Evolutionary conservation across 2,888 invertebrate genomes (phyloP), one percentile per base, ranked within the genome.

Genomic region (Pristionchus japonicus): DNA sequence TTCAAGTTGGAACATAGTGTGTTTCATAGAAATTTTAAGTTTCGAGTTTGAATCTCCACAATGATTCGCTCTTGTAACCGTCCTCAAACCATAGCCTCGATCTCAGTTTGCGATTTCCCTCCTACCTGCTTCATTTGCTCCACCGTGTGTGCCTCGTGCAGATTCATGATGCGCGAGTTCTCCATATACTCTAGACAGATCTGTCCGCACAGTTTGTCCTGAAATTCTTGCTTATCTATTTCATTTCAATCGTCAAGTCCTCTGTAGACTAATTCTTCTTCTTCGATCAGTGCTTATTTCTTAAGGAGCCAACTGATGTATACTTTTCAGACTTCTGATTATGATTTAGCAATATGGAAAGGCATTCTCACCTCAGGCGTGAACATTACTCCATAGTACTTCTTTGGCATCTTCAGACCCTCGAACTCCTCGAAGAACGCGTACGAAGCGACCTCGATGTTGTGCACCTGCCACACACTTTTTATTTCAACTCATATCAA

Each of bases 391-490:
- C 37, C 70, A 20, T 70, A 70, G 70, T 37, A 70, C 37, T 37
- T 70, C 70, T 70, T 70, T 6, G 70, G 37, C 70, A 70, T 70
- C 20, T 13, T 4, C 37, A 70, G 37, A 3, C 70, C 70, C 23
- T 34, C 70, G 37, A 70, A 70, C 70, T 70, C 23, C 37, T 70
- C 70, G 37, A 70, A 37, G 70, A 20, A 70, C 37, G 37, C 70
- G 70, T 70, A 70, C 34, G 70, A 27, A 1, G 70, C 70, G 20
- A 70, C 70, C 23, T 70, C 70, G 70, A 70, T 37, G 70, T 70
- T 70, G 70, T 70, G 70, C 70, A 70, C 70, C 70, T 70, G 70
- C 2, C 70, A 37, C 37, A n/a, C 70, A 40, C 70, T 70, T 70
- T 37, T 70, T n/a, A 1, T 70, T 23, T 70, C 3, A 37, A 37